Percentiles rank a stretch among this genome's conserved stretches.
Evolutionary conservation across 2,888 invertebrate genomes (phyloP).

Genomic region (Entomobrya multifasciata): DNA sequence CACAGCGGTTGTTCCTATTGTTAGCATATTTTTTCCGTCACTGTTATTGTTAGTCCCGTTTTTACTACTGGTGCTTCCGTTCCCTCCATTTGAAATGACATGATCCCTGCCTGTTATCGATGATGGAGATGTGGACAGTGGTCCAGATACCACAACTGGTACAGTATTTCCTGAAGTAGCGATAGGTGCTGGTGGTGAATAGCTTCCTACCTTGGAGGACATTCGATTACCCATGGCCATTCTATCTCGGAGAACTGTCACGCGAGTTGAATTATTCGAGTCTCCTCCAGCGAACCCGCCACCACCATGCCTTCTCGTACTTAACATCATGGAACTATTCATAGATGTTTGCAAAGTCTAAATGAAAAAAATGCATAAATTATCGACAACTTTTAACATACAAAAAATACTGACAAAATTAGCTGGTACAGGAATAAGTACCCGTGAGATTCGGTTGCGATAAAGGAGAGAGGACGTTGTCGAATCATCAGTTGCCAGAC

Average conservation of each 20-base stretch:
- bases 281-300: not conserved
- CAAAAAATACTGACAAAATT: not conserved
- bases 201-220: slow-evolving; percentile 34
- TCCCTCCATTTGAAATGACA: slow-evolving; percentile 11
- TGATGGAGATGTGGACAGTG: not conserved
- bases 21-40: too few relatives aligned
- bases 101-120: not conserved
- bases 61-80: not conserved
- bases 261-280: slow-evolving; percentile 35
- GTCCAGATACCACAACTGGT: slow-evolving; percentile 16
- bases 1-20: not conserved
- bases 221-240: slow-evolving; percentile 33
- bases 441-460: slow-evolving; percentile 72
- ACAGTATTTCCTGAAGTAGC: not conserved
- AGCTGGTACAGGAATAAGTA: not conserved
- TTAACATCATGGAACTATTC: slow-evolving; percentile 61
- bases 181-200: slow-evolving; percentile 32
- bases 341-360: slow-evolving; percentile 69
- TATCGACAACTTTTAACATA: not conserved
- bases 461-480: slow-evolving; percentile 76
- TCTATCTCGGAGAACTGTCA: slow-evolving; percentile 47
- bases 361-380: not conserved
- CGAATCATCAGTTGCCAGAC: slow-evolving; percentile 75
- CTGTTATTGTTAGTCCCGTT: not conserved
- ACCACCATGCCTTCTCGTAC: slow-evolving; percentile 43